Base-by-base conservation (phyloP, 2,888 invertebrate genomes). In the Lochmaea capreae region DNA sequence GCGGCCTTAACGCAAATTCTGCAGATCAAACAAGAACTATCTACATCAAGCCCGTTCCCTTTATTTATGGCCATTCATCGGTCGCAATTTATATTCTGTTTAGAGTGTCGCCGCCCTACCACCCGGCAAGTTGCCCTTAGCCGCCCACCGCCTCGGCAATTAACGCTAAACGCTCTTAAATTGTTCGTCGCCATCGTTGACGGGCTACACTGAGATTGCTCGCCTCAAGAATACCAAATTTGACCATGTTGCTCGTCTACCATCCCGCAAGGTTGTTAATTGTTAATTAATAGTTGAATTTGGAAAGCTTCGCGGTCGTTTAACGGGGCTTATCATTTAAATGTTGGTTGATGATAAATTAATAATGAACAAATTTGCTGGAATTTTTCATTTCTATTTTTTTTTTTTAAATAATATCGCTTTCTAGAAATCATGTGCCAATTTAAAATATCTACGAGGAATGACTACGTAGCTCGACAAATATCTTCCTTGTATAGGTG, bases 81-180 rank as follows among this genome's bases (percentile, higher is more conserved):
- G 77, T 71, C 73, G 71, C 77, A 76, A 81, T 81, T 80, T 80
- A 80, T 80, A 81, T 80, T 80, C 80, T 77, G 79, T 80, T 81
- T 79, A 80, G 80, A 78, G 72, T 79, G 79, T 78, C 77, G 77
- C 78, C 73, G 72, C 77, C 65, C 58, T 65, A 58, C 63, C 54
- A 22, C 70, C 70, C 54, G 49, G 3, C 49, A 12, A 22, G 54
- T 52, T 18, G 65, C 65, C 65, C 52, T 52, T 52, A 46, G 3
- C 65, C 43, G 42, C 26, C 66, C 76, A 73, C 77, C 74, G 73
- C 77, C 71, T 71, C 57, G 70, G 78, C 81, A 80, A 81, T 81
- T 81, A 81, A 78, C 81, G 75, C 74, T 76, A 78, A 77, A 79
- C 75, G 76, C 71, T 77, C 76, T 76, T 75, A 77, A 78, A 77